Evolutionary conservation across 2,888 invertebrate species (phyloP).

Genomic region (Eugnorisma glareosa): DNA sequence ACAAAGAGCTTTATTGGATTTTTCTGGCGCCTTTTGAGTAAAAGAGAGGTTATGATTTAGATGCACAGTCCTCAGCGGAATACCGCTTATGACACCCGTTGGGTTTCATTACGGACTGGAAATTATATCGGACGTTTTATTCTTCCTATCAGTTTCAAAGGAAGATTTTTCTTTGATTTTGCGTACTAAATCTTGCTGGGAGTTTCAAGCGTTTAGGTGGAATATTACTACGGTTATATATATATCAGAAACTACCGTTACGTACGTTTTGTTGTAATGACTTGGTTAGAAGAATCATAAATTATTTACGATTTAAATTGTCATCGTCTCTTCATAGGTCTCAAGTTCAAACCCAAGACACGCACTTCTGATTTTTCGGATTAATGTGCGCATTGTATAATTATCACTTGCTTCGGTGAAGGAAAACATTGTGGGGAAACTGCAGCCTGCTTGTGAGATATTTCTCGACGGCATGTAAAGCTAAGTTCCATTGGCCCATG

Average conservation of each 20-base stretch:
- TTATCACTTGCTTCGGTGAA: too few relatives aligned
- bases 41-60: slow-evolving; percentile 72
- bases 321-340: too few relatives aligned
- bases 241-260: too few relatives aligned
- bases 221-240: not conserved
- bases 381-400: too few relatives aligned
- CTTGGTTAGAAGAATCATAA: not conserved
- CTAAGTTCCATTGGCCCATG: too few relatives aligned
- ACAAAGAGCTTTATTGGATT: slow-evolving; percentile 74
- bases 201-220: not conserved
- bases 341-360: too few relatives aligned
- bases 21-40: slow-evolving; percentile 68
- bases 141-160: slow-evolving; percentile 26
- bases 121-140: slow-evolving; percentile 35
- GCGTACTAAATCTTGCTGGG: not conserved
- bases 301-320: not conserved
- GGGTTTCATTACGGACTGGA: slow-evolving; percentile 51
- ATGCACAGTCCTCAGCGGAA: slow-evolving; percentile 50
- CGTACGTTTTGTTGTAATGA: not conserved
- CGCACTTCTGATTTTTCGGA: too few relatives aligned
- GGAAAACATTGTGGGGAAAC: too few relatives aligned
- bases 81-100: slow-evolving; percentile 40
- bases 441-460: too few relatives aligned
- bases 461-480: too few relatives aligned
- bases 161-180: slow-evolving; percentile 11